These are phyloP conservation scores for Lagopus leucura DNA, from an alignment of 2,113 vertebrate genomes.

Conservation along the genomic window DNA sequence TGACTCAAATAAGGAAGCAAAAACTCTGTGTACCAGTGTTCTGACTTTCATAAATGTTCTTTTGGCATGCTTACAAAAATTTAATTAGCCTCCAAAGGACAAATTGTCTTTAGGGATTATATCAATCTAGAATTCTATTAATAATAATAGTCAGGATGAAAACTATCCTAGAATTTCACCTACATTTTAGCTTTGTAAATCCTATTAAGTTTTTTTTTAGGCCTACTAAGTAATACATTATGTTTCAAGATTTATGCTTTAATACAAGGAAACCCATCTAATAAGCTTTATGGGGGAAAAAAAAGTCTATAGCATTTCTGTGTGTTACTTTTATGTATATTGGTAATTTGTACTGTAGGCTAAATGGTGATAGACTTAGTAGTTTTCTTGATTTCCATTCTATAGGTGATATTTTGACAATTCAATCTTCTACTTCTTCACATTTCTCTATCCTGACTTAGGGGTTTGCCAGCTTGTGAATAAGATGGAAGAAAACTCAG, in stretches of 20 bases:
- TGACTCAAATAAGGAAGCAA: conserved; percentile 42
- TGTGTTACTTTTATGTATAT: not conserved
- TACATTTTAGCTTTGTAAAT: conserved; percentile 22
- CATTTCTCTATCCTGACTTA: conserved; percentile 54
- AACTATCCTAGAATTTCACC: conserved; percentile 40
- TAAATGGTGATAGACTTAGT: not conserved
- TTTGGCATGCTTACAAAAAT: conserved; percentile 73
- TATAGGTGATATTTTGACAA: not conserved
- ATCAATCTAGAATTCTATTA: conserved; percentile 60
- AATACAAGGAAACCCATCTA: not conserved
- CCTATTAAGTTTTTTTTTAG: not conserved
- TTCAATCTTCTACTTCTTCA: not conserved
- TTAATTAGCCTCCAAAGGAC: conserved; percentile 78
- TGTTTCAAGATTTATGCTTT: not conserved
- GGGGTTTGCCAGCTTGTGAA: conserved; percentile 98
- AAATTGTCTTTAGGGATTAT: conserved; percentile 75
- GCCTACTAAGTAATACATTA: not conserved
- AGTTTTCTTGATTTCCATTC: not conserved
- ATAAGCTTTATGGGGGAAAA: not conserved
- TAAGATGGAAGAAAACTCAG: conserved; percentile 91
- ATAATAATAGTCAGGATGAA: conserved; percentile 42
- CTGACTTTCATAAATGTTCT: conserved; percentile 69
- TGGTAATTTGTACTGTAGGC: not conserved
- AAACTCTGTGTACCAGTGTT: conserved; percentile 46
- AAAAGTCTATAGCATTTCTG: not conserved